phyloP scores from a whole-genome alignment of 2,113 vertebrate genomes.

The Leuciscus idus region DNA sequence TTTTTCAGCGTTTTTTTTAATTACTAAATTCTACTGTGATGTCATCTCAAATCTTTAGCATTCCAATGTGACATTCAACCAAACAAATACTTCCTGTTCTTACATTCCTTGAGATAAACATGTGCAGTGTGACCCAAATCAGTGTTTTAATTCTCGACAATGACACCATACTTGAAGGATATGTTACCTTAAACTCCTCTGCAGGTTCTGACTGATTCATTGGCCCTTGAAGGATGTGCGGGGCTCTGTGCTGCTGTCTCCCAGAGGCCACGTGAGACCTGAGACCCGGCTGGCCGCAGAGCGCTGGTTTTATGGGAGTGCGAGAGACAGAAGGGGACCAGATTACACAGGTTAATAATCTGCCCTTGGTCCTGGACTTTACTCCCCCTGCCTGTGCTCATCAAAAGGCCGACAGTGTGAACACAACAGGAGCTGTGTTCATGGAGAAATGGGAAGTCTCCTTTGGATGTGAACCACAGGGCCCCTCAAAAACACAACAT shows the following conservation, averaged over 20 bases:
- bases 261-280: conserved; percentile 7
- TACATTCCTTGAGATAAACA: not conserved
- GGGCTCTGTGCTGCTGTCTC: conserved; percentile 43
- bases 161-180: not conserved
- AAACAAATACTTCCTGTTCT: not conserved
- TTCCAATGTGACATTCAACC: not conserved
- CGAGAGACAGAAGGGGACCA: conserved; percentile 34
- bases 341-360: conserved; percentile 67
- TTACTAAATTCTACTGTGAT: not conserved
- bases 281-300: conserved; percentile 10
- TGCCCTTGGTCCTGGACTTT: conserved; percentile 60
- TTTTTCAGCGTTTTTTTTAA: too few species aligned
- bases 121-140: not conserved
- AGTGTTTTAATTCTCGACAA: conserved; percentile 6
- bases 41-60: not conserved
- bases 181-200: conserved; percentile 51
- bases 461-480: not conserved
- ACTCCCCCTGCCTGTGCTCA: conserved; percentile 45
- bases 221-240: conserved; percentile 21
- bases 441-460: not conserved
- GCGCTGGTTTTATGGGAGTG: conserved; percentile 43
- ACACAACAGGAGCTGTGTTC: conserved; percentile 31
- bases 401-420: conserved; percentile 52
- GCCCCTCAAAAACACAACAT: not conserved
- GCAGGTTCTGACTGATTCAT: conserved; percentile 28